phyloP scores from a whole-genome alignment of 2,888 invertebrate species.

The Sphaerophoria taeniata region DNA sequence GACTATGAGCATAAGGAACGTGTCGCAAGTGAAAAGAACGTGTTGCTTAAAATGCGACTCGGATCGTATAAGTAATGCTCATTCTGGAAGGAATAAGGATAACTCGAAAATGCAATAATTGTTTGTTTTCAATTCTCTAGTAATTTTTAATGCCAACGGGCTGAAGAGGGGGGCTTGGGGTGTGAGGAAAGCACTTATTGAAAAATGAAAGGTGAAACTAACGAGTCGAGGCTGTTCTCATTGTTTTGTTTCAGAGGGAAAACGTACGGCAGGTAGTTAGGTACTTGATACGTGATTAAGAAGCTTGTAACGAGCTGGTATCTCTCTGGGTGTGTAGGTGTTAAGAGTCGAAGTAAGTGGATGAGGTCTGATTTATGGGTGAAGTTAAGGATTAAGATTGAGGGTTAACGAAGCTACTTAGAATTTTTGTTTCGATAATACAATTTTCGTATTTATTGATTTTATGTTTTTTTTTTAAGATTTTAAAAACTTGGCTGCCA shows the following conservation, averaged over 20 bases:
- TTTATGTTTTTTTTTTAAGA: background rate
- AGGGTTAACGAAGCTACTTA: slow-evolving; percentile 1
- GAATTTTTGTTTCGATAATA: background rate
- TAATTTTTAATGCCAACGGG: slow-evolving; percentile 63
- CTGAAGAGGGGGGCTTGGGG: background rate
- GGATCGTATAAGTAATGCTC: slow-evolving; percentile 58
- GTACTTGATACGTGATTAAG: slow-evolving; percentile 65
- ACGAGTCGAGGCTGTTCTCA: slow-evolving; percentile 61
- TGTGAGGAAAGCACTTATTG: background rate
- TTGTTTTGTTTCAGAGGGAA: slow-evolving; percentile 29
- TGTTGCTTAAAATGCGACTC: slow-evolving; percentile 61
- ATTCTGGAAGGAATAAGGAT: slow-evolving; percentile 53
- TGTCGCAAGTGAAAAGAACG: slow-evolving; percentile 53
- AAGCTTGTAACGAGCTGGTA: slow-evolving; percentile 18
- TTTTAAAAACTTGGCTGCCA: too few relatives aligned
- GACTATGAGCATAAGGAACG: slow-evolving; percentile 44
- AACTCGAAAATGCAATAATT: slow-evolving; percentile 72
- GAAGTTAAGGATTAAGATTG: slow-evolving; percentile 24
- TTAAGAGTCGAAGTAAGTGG: background rate
- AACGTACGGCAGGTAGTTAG: background rate
- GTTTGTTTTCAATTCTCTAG: slow-evolving; percentile 73
- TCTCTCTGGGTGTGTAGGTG: background rate
- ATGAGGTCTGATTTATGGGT: slow-evolving; percentile 46
- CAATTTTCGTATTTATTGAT: slow-evolving; percentile 20
- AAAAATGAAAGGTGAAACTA: slow-evolving; percentile 44